Base-by-base conservation (phyloP, 2,113 vertebrate species). In the Craseonycteris thonglongyai region DNA sequence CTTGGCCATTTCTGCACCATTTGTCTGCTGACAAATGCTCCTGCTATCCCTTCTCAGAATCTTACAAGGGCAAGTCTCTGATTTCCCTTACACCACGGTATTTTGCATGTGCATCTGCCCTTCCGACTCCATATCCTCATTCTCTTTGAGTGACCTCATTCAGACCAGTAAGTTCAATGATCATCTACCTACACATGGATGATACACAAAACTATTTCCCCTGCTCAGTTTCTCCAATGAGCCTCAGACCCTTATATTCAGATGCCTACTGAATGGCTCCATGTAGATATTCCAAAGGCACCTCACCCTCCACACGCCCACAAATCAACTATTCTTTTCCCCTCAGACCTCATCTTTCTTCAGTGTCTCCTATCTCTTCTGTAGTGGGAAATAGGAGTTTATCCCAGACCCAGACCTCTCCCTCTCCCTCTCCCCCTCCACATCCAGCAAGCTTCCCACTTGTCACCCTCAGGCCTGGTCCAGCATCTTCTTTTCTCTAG, bases 391-490 rank as follows among this genome's bases (percentile, higher is more conserved):
- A 9, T 1, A 3, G 21, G 54, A 2, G 21, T 30, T 88, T n/a
- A 71, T 5, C 6, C 21, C 49, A 78, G 24, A 24, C 28, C 28
- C 22, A 40, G 47, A 49, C 40, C 68, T 82, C 59, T 68, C 79
- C 6, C 15, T 30, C 8, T 0, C 12, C 30, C 58, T 16, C 26
- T 16, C 26, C 33, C 40, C 2, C 6, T 38, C 22, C 35, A 24
- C 13, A 94, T 15, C 85, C 69, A 58, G n/a, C 65, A 75, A 56
- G 54, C 18, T 19, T 80, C 79, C 2, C 21, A 33, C 58, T 40
- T 22, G 91, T 28, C 54, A 61, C 80, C 28, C 65, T 63, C 78
- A 5, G 0, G 5, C 12, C 78, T 88, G 6, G 5, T 26, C n/a
- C 12, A 3, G 21, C 12, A 26, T 49, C 69, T 80, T 56, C 7